Base-by-base conservation (phyloP, 30 jellyfish, hydroid and myxozoan genomes). In the Aurelia sp. region DNA sequence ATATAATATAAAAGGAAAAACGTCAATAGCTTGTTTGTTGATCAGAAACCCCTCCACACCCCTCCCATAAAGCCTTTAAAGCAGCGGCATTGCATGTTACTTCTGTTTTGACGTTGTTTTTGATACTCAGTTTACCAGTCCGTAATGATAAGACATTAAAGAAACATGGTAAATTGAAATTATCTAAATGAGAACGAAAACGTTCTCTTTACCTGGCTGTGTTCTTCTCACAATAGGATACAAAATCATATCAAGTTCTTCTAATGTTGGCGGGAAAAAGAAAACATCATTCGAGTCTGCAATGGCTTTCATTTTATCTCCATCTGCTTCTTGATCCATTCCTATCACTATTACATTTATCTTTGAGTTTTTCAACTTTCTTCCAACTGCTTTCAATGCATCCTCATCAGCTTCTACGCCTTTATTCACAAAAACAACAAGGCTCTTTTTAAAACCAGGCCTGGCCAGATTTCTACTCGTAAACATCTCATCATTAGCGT, bases 261-360 rank as follows among this genome's bases (percentile, higher is more conserved):
- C 96, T 44, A 93, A 79, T 13, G 33, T 47, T 12, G 92, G 96
- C 50, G 98, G 97, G 86, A 93, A 93, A 60, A 93, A 93, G 93
- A 81, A 87, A 13, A 88, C 96, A 27, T 81, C 84, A 79, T 87
- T 19, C 19, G 24, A 74, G 18, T 86, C 88, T 6, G 97, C 86
- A 27, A 77, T 41, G 3, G 80, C 83, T 21, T 41, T 44, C 52
- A 76, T 9, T 16, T 72, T 65, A 7, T 27, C 77, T 18, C 44
- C 78, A 44, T 60, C 79, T 19, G 63, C 91, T 6, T 67, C 81
- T 31, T 86, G 76, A 57, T 83, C 92, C 40, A 88, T 19, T 48
- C 86, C 94, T 40, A 93, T 74, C 51, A 93, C 90, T 19, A 93
- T 80, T 69, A 88, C 81, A 52, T 84, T 74, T 33, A 86, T 77